Evolutionary conservation across 2,113 vertebrate species (phyloP), one percentile per base, ranked within the genome.

Genomic region (Barnardius zonarius): DNA sequence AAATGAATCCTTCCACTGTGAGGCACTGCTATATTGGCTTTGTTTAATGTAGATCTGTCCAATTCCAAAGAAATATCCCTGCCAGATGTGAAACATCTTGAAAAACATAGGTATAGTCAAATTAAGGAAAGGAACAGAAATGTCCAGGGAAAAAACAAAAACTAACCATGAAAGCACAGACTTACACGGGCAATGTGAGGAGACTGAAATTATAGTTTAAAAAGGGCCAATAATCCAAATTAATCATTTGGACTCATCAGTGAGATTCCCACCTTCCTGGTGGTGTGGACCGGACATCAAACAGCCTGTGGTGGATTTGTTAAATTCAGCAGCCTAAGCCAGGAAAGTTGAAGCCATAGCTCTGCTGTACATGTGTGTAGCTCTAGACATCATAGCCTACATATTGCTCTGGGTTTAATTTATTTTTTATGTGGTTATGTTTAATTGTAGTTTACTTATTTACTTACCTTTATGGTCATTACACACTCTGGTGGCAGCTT

Each of bases 121-220:
- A 89, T 55, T 48, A 64, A 52, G 13, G 9, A 27, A 90, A 74
- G 33, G 37, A 90, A 23, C 13, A 67, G 33, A 22, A 88, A 51
- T 6, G 39, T 76, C 18, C 5, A 1, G 8, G 35, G 39, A 55
- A 83, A 77, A 88, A 1, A 0, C 11, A 55, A 55, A 88, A 55
- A 3, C 13, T 70, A 59, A 2, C 20, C 11, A 7, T 33, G 23
- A 17, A 57, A n/a, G 13, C 13, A 57, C 22, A 43, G 39, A 10
- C 1, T 73, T 76, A 18, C 0, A 2, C 9, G 1, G 43, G 13
- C 39, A 62, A 17, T 27, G 16, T 76, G 46, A 73, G 20, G n/a
- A 70, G n/a, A 46, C 2, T 33, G 51, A 61, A 70, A 67, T 37
- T 12, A 13, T 25, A 54, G 33, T 46, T 94, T 70, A 7, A n/a